Conservation (phyloP, 2,797 vertebrate species). For the Ctenochaetus hawaiiensis region DNA sequence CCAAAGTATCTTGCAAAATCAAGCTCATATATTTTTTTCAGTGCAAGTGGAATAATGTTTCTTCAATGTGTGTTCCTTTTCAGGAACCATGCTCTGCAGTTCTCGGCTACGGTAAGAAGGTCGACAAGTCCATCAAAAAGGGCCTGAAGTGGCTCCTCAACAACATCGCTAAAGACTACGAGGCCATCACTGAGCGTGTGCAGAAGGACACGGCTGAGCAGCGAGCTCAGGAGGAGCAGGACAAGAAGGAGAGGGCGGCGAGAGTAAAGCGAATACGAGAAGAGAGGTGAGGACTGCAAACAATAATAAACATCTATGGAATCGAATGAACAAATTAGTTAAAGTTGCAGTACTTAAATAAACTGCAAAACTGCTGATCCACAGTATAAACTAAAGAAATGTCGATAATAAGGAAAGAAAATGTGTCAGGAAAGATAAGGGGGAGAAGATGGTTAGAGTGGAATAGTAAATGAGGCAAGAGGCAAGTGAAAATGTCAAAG, state of each 20-base stretch:
- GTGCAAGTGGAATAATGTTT: too few relatives aligned
- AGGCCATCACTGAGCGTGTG: conserved; percentile 92
- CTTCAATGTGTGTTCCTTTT: not conserved
- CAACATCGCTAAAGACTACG: conserved; percentile 95
- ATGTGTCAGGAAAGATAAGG: not conserved
- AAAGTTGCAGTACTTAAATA: not conserved
- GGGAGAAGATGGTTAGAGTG: not conserved
- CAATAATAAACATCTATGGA: not conserved
- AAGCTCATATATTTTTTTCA: not conserved
- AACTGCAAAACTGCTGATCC: not conserved
- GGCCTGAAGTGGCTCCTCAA: conserved; percentile 93
- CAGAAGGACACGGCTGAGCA: conserved; percentile 93
- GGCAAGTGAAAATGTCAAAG: conserved; percentile 4
- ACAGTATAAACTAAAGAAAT: not conserved
- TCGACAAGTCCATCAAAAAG: conserved; percentile 95
- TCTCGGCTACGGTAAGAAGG: conserved; percentile 92
- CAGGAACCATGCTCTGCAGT: conserved; percentile 96
- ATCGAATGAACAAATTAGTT: not conserved
- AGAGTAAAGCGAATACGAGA: conserved; percentile 89
- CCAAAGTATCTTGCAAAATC: not conserved
- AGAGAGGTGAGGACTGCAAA: conserved; percentile 86
- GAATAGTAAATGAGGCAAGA: conserved; percentile 8
- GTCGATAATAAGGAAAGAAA: not conserved
- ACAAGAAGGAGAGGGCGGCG: conserved; percentile 91
- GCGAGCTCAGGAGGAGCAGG: conserved; percentile 91